Conservation (phyloP, 1,140 invertebrate genomes). For the Galleria mellonella region DNA sequence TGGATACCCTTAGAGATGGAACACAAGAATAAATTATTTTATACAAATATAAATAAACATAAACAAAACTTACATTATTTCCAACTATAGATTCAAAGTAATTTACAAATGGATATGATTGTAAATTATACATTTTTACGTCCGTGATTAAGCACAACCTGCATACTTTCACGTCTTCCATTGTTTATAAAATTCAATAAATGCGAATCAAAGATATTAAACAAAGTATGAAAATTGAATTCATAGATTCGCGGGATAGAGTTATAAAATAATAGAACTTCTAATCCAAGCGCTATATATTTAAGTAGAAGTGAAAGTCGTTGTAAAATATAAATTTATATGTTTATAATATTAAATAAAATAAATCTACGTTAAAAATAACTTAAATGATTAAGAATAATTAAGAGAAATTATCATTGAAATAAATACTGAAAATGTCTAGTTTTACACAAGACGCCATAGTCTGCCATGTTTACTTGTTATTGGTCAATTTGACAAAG, state of each 20-base stretch:
- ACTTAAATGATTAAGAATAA: background rate
- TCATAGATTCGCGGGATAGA: slow-evolving; percentile 47
- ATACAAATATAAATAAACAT: background rate
- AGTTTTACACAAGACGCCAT: slow-evolving; percentile 52
- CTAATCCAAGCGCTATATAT: slow-evolving; percentile 12
- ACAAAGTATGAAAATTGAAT: slow-evolving; percentile 14
- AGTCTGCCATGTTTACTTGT: slow-evolving; percentile 32
- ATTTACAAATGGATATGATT: slow-evolving; percentile 25
- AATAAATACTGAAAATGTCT: slow-evolving; percentile 47
- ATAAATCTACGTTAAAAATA: no score
- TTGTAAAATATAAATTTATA: no score
- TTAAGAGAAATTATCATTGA: background rate
- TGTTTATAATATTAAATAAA: no score
- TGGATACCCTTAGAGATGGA: no score
- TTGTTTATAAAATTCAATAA: slow-evolving; percentile 11
- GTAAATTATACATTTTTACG: slow-evolving; percentile 37
- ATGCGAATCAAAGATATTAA: slow-evolving; percentile 1
- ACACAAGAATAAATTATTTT: no score
- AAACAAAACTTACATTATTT: slow-evolving; percentile 33
- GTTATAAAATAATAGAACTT: slow-evolving; percentile 57
- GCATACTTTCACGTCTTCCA: slow-evolving; percentile 44
- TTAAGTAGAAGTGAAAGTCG: background rate
- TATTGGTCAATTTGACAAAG: slow-evolving; percentile 1
- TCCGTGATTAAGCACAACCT: slow-evolving; percentile 42
- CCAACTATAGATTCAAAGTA: slow-evolving; percentile 44